Conservation (phyloP, 2,888 invertebrate species). For the Carpatolechia fugitivella region DNA sequence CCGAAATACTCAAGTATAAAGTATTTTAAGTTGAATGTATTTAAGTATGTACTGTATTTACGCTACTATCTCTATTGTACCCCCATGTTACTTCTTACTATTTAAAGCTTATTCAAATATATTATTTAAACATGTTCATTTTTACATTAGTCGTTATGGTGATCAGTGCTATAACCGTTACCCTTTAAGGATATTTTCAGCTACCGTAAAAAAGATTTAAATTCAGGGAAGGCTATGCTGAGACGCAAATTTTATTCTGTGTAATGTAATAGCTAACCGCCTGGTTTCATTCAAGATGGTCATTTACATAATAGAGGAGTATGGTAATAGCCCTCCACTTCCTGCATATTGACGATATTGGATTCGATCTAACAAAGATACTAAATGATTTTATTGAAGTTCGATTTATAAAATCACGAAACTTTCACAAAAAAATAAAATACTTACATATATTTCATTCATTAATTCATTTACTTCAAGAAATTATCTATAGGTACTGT, state of each 20-base stretch:
- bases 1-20: too few relatives aligned
- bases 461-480: too few relatives aligned
- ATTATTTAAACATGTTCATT: too few relatives aligned
- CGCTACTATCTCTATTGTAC: too few relatives aligned
- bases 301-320: slow-evolving; percentile 23
- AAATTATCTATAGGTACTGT: too few relatives aligned
- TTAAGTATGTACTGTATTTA: too few relatives aligned
- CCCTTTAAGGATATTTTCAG: neutral
- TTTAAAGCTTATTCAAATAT: too few relatives aligned
- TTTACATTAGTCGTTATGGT: neutral
- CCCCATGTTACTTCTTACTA: too few relatives aligned
- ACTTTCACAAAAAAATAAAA: too few relatives aligned
- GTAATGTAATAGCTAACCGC: slow-evolving; percentile 18
- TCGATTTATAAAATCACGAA: too few relatives aligned
- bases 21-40: too few relatives aligned
- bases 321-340: slow-evolving; percentile 13
- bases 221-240: slow-evolving; percentile 1
- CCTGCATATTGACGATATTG: slow-evolving; percentile 17
- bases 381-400: too few relatives aligned
- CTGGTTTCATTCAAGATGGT: slow-evolving; percentile 14
- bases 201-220: slow-evolving; percentile 1
- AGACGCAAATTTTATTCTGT: slow-evolving; percentile 16
- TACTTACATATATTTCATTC: neutral
- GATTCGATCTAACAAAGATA: neutral
- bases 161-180: slow-evolving; percentile 19